Evolutionary conservation across 2,797 vertebrate genomes (phyloP).

Genomic region (Xiphorhynchus erythropygius): DNA sequence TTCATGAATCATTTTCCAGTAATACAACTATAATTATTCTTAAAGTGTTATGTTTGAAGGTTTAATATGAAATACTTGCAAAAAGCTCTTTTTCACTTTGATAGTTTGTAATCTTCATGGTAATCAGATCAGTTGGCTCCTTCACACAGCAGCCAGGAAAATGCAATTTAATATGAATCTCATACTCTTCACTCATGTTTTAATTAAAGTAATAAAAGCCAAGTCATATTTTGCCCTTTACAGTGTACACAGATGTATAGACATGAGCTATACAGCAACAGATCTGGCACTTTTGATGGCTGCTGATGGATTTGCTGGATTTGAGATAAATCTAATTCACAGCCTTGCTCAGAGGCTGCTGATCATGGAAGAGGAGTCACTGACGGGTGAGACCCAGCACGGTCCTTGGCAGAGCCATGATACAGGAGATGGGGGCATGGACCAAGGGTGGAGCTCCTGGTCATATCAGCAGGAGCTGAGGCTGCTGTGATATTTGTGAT

Average conservation of each 20-base stretch:
- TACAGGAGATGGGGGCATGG: rapidly evolving
- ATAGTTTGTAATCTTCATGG: slow-evolving; percentile 78
- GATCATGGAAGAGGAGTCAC: not conserved
- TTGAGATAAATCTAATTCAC: not conserved
- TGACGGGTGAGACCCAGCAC: not conserved
- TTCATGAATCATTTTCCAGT: slow-evolving; percentile 80
- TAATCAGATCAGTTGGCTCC: slow-evolving; percentile 75
- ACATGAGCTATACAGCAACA: slow-evolving; percentile 16
- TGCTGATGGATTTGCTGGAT: not conserved
- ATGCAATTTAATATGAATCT: slow-evolving; percentile 73
- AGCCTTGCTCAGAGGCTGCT: not conserved
- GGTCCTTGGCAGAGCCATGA: not conserved
- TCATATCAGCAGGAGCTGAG: not conserved
- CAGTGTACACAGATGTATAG: slow-evolving; percentile 51
- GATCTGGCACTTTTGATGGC: not conserved
- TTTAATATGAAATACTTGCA: slow-evolving; percentile 79
- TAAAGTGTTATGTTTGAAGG: slow-evolving; percentile 81
- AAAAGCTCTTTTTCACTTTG: slow-evolving; percentile 78
- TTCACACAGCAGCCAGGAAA: slow-evolving; percentile 59
- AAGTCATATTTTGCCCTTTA: slow-evolving; percentile 74
- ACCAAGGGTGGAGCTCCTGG: rapidly evolving
- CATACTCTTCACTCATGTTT: slow-evolving; percentile 73
- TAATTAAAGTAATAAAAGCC: slow-evolving; percentile 81
- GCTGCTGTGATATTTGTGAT: not conserved
- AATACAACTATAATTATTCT: slow-evolving; percentile 80